Evolutionary conservation across 1,140 invertebrate species (phyloP).

Genomic region (Aethina tumida): DNA sequence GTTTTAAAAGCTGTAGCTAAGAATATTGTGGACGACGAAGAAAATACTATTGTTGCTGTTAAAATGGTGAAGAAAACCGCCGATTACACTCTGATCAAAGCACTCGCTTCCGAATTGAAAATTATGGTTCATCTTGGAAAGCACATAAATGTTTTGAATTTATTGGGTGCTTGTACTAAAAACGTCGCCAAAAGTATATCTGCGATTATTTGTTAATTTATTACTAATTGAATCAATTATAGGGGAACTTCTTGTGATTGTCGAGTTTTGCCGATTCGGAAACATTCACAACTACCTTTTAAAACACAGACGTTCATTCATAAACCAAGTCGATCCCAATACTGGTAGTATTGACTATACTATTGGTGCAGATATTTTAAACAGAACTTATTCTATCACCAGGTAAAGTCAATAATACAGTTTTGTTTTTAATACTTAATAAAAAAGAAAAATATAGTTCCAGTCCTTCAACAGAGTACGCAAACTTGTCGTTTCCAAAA

Average conservation of each 20-base stretch:
- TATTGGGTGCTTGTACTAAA: conserved; percentile 87
- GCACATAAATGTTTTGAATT: conserved; percentile 90
- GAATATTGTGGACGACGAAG: conserved; percentile 62
- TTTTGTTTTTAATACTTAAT: no score
- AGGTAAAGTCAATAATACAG: no score
- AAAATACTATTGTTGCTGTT: conserved; percentile 64
- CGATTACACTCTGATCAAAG: conserved; percentile 62
- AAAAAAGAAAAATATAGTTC: no score
- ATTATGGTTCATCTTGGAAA: conserved; percentile 91
- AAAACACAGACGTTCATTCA: conserved; percentile 62
- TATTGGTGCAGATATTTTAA: conserved; percentile 46
- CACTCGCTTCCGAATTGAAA: conserved; percentile 84
- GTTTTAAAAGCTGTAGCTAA: conserved; percentile 80
- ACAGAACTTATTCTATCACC: no score
- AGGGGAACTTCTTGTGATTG: conserved; percentile 83
- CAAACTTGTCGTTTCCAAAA: no score
- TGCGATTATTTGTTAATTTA: no score
- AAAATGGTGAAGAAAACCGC: conserved; percentile 77
- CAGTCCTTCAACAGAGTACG: no score
- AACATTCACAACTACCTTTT: conserved; percentile 82
- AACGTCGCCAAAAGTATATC: conserved; percentile 76
- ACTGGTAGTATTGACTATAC: conserved; percentile 56
- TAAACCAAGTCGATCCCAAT: conserved; percentile 64
- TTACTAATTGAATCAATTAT: conserved; percentile 22
- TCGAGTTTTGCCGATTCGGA: conserved; percentile 88